Evolutionary conservation across 2,797 vertebrate genomes (phyloP), one percentile per base, ranked within the genome.

Genomic region (Hypotaenidia okinawae): DNA sequence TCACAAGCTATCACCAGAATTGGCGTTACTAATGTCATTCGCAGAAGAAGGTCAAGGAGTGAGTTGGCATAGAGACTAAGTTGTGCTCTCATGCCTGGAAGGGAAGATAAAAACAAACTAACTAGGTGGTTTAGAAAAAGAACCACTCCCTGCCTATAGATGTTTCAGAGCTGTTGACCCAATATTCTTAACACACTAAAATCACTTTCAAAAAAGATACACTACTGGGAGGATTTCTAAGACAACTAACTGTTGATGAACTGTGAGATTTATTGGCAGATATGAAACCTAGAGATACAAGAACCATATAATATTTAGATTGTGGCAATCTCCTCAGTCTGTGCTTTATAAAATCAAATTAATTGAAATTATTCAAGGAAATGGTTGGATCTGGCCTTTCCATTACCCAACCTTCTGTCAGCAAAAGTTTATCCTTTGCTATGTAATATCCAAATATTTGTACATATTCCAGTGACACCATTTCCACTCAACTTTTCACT

Each of bases 251-350:
- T 68, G 45, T 54, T 86, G 70, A 90, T 70, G 74, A 79, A 89
- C 81, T 64, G 13, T 49, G 57, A 66, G 51, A 90, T 77, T 93
- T 96, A 93, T 75, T 84, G 67, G 57, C 73, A 95, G 35, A 55
- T 75, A 37, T 64, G 78, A 91, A 87, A 81, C 64, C 3, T 55
- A 49, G 37, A 89, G 79, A 85, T 47, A 30, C 72, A 83, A 84
- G n/a, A 49, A 41, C 7, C 64, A 66, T 52, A 47, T 94, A 52
- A 59, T 68, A 57, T 80, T 92, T 72, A 81, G 75, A 72, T 33
- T 80, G 66, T n/a, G 86, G 28, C 39, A 87, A n/a, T 62, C 24
- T 41, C 41, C 58, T 78, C 67, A 83, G 33, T 7, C 55, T 59
- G 30, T 30, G 11, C 30, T 81, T 74, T 22, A 67, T 32, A 75